These are phyloP conservation scores for Asbolus verrucosus DNA, from an alignment of 1,140 invertebrate species.

Conservation along the genomic window DNA sequence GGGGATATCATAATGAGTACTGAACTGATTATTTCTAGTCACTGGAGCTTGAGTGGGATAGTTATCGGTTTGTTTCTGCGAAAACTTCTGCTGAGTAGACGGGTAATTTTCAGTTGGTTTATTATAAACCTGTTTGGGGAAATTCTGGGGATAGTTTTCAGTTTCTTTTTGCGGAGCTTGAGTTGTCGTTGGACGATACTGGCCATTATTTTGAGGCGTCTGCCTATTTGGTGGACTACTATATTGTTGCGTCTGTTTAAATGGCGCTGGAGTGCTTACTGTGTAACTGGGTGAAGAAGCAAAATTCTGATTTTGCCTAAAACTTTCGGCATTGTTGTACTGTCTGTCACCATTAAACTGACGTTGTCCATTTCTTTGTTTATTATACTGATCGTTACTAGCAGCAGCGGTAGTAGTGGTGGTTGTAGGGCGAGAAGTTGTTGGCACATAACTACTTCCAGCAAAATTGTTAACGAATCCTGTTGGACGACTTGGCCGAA, in stretches of 20 bases:
- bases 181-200: conserved; percentile 67
- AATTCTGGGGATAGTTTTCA: conserved; percentile 58
- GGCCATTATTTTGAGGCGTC: conserved; percentile 62
- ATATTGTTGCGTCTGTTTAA: conserved; percentile 58
- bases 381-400: conserved; percentile 59
- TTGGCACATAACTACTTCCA: conserved; percentile 67
- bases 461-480: conserved; percentile 66
- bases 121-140: conserved; percentile 45
- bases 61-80: conserved; percentile 50
- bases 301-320: conserved; percentile 51
- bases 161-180: conserved; percentile 53
- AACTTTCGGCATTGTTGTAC: conserved; percentile 59
- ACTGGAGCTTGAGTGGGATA: conserved; percentile 44
- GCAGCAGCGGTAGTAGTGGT: conserved; percentile 56
- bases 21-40: not conserved
- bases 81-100: not conserved
- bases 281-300: conserved; percentile 6
- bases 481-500: conserved; percentile 61
- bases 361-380: conserved; percentile 55
- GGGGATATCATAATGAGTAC: conserved; percentile 34
- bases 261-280: conserved; percentile 62
- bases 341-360: conserved; percentile 58
- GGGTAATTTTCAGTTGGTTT: conserved; percentile 39
- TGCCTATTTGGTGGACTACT: conserved; percentile 50
- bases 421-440: conserved; percentile 67